A percentile compares a stretch with the other conserved stretches of the same genome.
Conservation (phyloP, 2,888 invertebrate species). For the Gortyna flavago region DNA sequence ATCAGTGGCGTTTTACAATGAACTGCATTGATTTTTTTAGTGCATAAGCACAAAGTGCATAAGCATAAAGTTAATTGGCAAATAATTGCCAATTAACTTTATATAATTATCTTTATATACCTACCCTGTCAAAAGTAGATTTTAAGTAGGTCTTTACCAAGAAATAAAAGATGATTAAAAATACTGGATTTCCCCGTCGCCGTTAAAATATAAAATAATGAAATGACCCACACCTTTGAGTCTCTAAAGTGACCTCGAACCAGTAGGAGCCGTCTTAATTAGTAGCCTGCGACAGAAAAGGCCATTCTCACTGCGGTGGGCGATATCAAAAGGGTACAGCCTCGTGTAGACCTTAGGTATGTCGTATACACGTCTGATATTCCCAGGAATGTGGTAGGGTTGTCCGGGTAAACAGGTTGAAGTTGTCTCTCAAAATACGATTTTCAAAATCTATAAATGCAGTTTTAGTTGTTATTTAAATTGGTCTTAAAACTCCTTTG, state of each 20-base stretch:
- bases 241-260: conserved; percentile 49
- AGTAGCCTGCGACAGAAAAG: conserved; percentile 62
- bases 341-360: conserved; percentile 43
- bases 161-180: neutral
- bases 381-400: conserved; percentile 27
- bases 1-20: neutral
- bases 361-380: conserved; percentile 16
- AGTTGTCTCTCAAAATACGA: neutral
- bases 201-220: conserved; percentile 7
- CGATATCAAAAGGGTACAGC: conserved; percentile 67
- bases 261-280: conserved; percentile 62
- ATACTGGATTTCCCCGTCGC: neutral
- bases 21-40: neutral
- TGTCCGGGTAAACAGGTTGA: conserved; percentile 10
- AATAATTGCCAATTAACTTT: neutral
- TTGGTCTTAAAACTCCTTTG: neutral
- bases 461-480: neutral
- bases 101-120: too few relatives aligned
- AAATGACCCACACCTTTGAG: conserved; percentile 22
- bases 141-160: neutral
- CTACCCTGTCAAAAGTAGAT: neutral
- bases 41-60: too few relatives aligned
- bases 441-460: neutral
- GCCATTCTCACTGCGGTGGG: conserved; percentile 62
- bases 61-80: too few relatives aligned